phyloP scores from a whole-genome alignment of 2,888 invertebrate species.

The Lymantria monacha region DNA sequence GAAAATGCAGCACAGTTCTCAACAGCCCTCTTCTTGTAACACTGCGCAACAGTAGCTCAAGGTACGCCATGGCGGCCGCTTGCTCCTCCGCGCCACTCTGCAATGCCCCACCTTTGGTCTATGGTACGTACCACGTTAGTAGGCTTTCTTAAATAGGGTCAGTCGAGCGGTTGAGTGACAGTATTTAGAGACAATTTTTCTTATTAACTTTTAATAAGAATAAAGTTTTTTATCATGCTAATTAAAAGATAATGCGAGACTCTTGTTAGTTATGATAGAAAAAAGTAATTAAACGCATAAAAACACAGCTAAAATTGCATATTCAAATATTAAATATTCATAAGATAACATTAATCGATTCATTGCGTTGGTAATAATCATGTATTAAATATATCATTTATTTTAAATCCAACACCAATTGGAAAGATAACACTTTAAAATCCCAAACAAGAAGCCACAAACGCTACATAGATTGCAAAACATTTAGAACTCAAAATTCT shows the following conservation, averaged over 20 bases:
- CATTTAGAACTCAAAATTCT: too few relatives aligned
- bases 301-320: slow-evolving; percentile 1
- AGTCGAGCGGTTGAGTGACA: slow-evolving; percentile 55
- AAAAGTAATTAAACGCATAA: background rate
- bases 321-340: slow-evolving; percentile 10
- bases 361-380: slow-evolving; percentile 15
- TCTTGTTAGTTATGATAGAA: slow-evolving; percentile 4
- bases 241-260: background rate
- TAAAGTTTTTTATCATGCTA: too few relatives aligned
- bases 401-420: too few relatives aligned
- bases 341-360: slow-evolving; percentile 25
- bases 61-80: slow-evolving; percentile 95
- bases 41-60: slow-evolving; percentile 94
- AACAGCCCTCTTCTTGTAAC: slow-evolving; percentile 93
- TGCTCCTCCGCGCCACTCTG: slow-evolving; percentile 94
- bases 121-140: slow-evolving; percentile 59
- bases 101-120: slow-evolving; percentile 77
- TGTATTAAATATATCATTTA: background rate
- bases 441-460: too few relatives aligned
- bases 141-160: slow-evolving; percentile 29
- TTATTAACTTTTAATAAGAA: background rate
- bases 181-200: slow-evolving; percentile 16
- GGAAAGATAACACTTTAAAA: too few relatives aligned
- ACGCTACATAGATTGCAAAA: too few relatives aligned
- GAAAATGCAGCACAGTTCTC: slow-evolving; percentile 91